Evolutionary conservation across 2,113 vertebrate genomes (phyloP).

Genomic region (Syngnathus typhle): DNA sequence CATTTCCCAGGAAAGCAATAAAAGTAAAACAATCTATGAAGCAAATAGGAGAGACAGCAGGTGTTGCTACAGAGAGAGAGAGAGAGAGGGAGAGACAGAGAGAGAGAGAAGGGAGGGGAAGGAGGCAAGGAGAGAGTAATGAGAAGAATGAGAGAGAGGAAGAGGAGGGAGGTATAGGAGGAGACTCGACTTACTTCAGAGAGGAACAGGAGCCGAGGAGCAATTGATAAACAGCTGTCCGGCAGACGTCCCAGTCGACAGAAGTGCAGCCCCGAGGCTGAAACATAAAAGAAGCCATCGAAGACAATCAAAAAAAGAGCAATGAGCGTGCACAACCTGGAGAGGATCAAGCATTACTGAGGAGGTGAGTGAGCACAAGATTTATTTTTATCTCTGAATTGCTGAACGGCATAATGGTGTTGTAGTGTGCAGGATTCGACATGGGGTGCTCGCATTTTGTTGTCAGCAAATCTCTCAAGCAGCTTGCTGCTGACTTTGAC

Average conservation of each 20-base stretch:
- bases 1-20: conserved; percentile 26
- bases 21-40: conserved; percentile 28
- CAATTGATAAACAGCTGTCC: conserved; percentile 75
- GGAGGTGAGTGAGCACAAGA: conserved; percentile 44
- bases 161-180: conserved; percentile 52
- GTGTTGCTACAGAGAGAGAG: conserved; percentile 52
- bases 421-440: background rate
- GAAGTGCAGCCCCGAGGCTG: conserved; percentile 48
- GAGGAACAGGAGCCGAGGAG: conserved; percentile 58
- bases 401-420: background rate
- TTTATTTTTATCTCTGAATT: background rate
- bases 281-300: conserved; percentile 44
- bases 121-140: conserved; percentile 13
- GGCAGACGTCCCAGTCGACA: conserved; percentile 66
- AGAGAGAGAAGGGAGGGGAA: conserved; percentile 11
- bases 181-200: conserved; percentile 58
- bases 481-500: conserved; percentile 8
- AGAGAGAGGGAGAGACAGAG: conserved; percentile 20
- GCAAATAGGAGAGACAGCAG: conserved; percentile 43
- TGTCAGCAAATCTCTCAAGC: conserved; percentile 1
- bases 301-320: conserved; percentile 13
- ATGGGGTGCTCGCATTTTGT: background rate
- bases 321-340: conserved; percentile 15
- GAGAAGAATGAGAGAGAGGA: conserved; percentile 20
- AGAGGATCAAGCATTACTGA: conserved; percentile 12